Conservation (phyloP, 2,888 invertebrate species). For the Oligia strigilis region DNA sequence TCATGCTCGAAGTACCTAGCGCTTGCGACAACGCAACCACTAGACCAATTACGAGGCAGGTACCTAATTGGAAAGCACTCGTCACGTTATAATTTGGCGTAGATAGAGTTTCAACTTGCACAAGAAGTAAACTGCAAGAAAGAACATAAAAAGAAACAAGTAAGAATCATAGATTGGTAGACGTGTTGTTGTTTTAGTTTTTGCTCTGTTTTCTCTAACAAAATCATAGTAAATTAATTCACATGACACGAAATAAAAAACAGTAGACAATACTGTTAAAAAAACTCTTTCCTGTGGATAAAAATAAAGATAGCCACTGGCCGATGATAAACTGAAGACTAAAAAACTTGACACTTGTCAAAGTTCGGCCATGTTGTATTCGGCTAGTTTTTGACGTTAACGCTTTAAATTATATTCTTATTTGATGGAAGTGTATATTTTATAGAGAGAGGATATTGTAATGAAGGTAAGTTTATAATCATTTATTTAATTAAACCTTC, state of each 20-base stretch:
- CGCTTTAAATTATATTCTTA: constrained; percentile 50
- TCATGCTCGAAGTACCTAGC: too few relatives aligned
- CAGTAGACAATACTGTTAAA: background rate
- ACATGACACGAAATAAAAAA: background rate
- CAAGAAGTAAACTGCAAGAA: background rate
- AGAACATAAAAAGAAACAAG: background rate
- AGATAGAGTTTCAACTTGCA: background rate
- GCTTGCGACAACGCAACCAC: background rate
- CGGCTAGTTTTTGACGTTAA: constrained; percentile 51
- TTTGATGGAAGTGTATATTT: constrained; percentile 61
- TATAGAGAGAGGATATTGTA: constrained; percentile 64
- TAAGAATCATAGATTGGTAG: background rate
- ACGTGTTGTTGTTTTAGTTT: background rate
- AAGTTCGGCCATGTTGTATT: constrained; percentile 41
- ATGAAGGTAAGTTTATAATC: constrained; percentile 64
- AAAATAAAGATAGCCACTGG: background rate
- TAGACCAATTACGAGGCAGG: background rate
- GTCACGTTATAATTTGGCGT: background rate
- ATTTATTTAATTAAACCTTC: background rate
- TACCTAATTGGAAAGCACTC: background rate
- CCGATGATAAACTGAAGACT: background rate
- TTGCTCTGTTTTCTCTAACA: background rate
- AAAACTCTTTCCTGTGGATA: constrained; percentile 10
- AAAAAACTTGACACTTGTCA: constrained; percentile 13
- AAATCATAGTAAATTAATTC: background rate